Percentiles rank a stretch among this genome's conserved stretches.
Conservation (phyloP, 1,140 invertebrate species). For the Asbolus verrucosus region DNA sequence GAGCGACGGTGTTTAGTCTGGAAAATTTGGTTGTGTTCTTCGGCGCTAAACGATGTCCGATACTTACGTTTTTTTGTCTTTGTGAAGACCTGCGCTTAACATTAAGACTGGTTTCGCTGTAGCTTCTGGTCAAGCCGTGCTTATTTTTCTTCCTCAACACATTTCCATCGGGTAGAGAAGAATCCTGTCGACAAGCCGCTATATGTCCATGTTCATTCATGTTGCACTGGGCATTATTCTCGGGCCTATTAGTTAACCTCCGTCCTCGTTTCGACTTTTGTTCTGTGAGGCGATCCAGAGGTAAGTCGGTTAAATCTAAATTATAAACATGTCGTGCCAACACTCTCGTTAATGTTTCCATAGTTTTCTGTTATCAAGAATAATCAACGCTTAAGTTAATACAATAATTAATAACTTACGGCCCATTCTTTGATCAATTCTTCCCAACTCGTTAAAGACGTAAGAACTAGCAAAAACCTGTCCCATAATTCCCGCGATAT, state of each 20-base stretch:
- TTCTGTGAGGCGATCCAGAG: constrained; percentile 85
- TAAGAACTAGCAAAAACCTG: constrained; percentile 89
- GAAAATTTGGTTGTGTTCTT: constrained; percentile 27
- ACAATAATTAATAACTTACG: constrained; percentile 70
- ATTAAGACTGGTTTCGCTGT: constrained; percentile 69
- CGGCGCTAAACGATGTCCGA: too few species aligned
- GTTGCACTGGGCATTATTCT: constrained; percentile 51
- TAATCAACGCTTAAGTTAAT: constrained; percentile 24
- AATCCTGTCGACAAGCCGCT: constrained; percentile 58
- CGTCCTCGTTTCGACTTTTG: constrained; percentile 71
- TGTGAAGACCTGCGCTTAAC: constrained; percentile 50
- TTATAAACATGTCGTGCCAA: constrained; percentile 93
- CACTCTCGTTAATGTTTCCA: constrained; percentile 94
- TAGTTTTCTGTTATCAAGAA: constrained; percentile 82
- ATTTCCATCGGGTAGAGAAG: constrained; percentile 58
- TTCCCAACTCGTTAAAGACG: constrained; percentile 92
- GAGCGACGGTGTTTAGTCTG: constrained; percentile 57
- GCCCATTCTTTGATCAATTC: constrained; percentile 97
- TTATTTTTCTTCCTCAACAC: constrained; percentile 54
- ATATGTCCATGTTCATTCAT: constrained; percentile 46
- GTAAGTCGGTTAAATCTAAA: constrained; percentile 90
- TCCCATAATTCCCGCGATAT: constrained; percentile 91
- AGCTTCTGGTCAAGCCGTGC: constrained; percentile 67
- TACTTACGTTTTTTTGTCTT: constrained; percentile 51
- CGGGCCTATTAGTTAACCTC: constrained; percentile 56